phyloP scores from a whole-genome alignment of 2,797 vertebrate species.

The Pempheris klunzingeri region DNA sequence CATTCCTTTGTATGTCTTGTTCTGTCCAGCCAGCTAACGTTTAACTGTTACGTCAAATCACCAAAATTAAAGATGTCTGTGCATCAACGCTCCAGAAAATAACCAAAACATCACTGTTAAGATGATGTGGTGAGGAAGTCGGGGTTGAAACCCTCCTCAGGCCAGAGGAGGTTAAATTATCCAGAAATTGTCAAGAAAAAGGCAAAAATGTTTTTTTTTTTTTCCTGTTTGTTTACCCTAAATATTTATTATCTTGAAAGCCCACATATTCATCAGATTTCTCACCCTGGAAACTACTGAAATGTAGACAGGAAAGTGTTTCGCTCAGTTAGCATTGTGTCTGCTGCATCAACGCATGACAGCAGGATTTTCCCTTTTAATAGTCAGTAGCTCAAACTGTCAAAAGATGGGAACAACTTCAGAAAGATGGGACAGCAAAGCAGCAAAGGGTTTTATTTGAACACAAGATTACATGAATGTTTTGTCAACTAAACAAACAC shows the following conservation, averaged over 20 bases:
- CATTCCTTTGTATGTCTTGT: too few relatives aligned
- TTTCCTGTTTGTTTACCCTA: too few relatives aligned
- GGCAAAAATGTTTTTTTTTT: too few relatives aligned
- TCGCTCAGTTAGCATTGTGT: neutral
- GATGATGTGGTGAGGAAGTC: neutral
- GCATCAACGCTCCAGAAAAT: too few relatives aligned
- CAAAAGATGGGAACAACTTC: neutral
- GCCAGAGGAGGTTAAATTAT: neutral
- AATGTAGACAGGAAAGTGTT: neutral
- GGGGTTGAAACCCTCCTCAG: too few relatives aligned
- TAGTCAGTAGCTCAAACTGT: neutral
- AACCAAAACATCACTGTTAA: neutral
- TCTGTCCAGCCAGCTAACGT: too few relatives aligned
- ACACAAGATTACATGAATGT: neutral
- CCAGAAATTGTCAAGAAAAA: neutral
- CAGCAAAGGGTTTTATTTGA: neutral
- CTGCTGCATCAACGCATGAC: neutral
- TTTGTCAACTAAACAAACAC: neutral
- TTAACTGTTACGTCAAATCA: neutral
- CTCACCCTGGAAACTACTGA: neutral
- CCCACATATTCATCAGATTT: neutral
- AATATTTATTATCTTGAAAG: neutral
- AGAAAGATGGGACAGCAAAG: neutral
- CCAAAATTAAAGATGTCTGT: neutral
- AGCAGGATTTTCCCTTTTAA: neutral